Percentiles rank a stretch among this genome's conserved stretches.
Evolutionary conservation across 2,888 invertebrate species (phyloP).

Genomic region (Lasioglossum marginatum): DNA sequence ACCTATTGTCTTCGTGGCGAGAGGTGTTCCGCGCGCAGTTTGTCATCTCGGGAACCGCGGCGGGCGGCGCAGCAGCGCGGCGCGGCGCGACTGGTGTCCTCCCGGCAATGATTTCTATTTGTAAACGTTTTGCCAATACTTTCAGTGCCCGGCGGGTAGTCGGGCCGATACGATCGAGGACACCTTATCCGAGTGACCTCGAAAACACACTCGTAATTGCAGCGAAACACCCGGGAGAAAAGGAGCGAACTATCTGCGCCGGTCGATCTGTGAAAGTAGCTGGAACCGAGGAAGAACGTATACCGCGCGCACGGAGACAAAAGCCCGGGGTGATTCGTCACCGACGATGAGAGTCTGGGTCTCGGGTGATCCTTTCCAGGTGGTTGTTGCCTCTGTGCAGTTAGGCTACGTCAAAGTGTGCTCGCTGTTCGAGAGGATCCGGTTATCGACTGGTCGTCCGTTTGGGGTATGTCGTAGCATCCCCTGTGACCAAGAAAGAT

Average conservation of each 20-base stretch:
- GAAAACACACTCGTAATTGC: conserved; percentile 3
- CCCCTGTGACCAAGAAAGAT: conserved; percentile 45
- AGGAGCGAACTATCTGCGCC: background rate
- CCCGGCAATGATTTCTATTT: conserved; percentile 14
- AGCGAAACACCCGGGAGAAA: background rate
- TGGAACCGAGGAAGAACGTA: background rate
- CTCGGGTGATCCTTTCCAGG: background rate
- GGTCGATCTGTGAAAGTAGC: background rate
- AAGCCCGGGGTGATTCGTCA: background rate
- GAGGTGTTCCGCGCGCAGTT: conserved; percentile 46
- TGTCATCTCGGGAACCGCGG: conserved; percentile 36
- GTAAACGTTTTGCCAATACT: conserved; percentile 10
- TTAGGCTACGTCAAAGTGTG: background rate
- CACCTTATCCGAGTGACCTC: conserved; percentile 2
- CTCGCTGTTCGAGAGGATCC: background rate
- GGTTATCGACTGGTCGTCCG: conserved; percentile 20
- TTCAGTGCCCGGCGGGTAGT: conserved; percentile 20
- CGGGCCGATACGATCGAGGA: background rate
- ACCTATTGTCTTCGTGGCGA: conserved; percentile 47
- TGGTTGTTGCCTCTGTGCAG: background rate
- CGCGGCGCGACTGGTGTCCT: background rate
- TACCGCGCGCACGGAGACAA: background rate
- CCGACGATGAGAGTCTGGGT: background rate
- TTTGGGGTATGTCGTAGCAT: background rate
- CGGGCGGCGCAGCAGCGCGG: background rate